Conservation (phyloP, 2,797 vertebrate genomes). For the Typhlichthys eigenmanni region DNA sequence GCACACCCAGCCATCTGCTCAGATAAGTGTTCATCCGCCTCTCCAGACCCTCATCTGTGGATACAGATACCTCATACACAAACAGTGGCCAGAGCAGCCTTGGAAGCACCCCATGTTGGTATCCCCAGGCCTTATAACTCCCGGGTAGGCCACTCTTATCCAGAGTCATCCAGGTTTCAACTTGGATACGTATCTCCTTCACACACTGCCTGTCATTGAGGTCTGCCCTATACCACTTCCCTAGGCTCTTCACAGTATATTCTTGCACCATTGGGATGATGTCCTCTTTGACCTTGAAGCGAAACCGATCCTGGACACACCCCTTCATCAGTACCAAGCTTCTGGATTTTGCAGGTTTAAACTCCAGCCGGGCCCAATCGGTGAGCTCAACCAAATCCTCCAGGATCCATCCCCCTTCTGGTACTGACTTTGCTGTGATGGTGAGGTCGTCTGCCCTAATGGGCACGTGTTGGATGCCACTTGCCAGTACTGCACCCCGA, state of each 20-base stretch:
- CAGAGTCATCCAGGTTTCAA: background rate
- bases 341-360: background rate
- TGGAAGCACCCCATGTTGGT: background rate
- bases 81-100: background rate
- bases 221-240: slow-evolving; percentile 16
- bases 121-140: background rate
- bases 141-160: slow-evolving; percentile 8
- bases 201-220: slow-evolving; percentile 9
- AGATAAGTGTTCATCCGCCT: background rate
- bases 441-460: too few species aligned
- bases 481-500: too few species aligned
- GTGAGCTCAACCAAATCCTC: too few species aligned
- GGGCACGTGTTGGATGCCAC: background rate
- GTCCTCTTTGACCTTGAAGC: slow-evolving; percentile 11
- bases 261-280: slow-evolving; percentile 6
- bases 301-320: background rate
- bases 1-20: too few species aligned
- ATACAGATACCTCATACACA: background rate
- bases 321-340: slow-evolving; percentile 10
- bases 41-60: background rate
- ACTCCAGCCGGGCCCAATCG: too few species aligned
- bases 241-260: slow-evolving; percentile 9
- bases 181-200: slow-evolving; percentile 12
- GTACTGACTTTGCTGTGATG: background rate
- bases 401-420: background rate